These are phyloP conservation scores for Acyrthosiphon pisum DNA, from an alignment of 1,140 invertebrate species.

Conservation along the genomic window DNA sequence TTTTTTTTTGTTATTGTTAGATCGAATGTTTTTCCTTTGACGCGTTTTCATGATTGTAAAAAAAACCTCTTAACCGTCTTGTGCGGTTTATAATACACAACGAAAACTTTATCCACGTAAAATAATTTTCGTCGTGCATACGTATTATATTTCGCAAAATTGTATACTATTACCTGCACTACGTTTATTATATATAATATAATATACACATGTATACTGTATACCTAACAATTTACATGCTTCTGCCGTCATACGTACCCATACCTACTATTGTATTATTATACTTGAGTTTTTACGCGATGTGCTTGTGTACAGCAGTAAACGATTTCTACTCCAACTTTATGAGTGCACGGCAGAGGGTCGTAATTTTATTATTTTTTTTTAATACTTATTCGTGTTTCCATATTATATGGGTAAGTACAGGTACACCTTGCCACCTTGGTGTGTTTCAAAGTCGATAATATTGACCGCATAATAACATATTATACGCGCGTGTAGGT, in stretches of 20 bases:
- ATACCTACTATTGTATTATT: not conserved
- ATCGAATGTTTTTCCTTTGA: not conserved
- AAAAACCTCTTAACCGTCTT: not conserved
- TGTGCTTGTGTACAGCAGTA: not conserved
- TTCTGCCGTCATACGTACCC: not conserved
- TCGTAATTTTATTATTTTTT: not conserved
- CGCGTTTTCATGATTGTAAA: not conserved
- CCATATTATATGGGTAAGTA: not conserved
- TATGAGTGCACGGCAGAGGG: not conserved
- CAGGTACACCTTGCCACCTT: no score
- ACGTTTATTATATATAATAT: not conserved
- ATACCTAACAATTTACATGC: not conserved
- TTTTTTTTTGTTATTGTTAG: not conserved
- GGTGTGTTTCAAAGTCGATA: not conserved
- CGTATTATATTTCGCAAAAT: not conserved
- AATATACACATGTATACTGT: not conserved
- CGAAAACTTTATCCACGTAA: not conserved
- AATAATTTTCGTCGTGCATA: not conserved
- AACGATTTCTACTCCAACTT: constrained; percentile 1
- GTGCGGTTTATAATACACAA: not conserved
- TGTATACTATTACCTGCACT: not conserved
- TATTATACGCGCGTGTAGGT: not conserved
- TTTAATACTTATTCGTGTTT: constrained; percentile 8
- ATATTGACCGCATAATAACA: not conserved
- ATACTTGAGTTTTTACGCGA: not conserved